phyloP scores from a whole-genome alignment of 2,888 invertebrate genomes.

The Cenopis cana region DNA sequence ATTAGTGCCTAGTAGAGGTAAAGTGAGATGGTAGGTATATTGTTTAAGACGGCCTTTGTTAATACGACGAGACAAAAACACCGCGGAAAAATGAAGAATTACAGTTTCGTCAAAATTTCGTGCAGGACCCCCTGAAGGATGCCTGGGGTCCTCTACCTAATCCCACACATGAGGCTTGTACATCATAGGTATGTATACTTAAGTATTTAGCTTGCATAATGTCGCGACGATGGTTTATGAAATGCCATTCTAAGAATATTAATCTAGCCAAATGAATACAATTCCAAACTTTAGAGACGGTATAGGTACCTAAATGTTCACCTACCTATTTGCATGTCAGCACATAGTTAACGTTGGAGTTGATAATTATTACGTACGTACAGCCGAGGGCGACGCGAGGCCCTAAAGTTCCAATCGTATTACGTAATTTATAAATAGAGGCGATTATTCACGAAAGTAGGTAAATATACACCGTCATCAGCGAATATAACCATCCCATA shows the following conservation, averaged over 20 bases:
- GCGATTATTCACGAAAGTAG: neutral
- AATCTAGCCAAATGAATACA: too few relatives aligned
- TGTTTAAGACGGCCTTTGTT: too few relatives aligned
- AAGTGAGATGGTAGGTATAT: too few relatives aligned
- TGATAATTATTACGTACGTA: slow-evolving; percentile 1
- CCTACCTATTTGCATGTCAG: slow-evolving; percentile 31
- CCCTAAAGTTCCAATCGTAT: neutral
- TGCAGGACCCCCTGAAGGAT: too few relatives aligned
- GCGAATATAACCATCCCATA: neutral
- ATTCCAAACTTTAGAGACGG: too few relatives aligned
- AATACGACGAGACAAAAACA: too few relatives aligned
- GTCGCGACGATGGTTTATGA: neutral
- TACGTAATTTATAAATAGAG: neutral
- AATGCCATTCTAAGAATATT: neutral
- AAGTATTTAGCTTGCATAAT: neutral
- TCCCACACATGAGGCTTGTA: too few relatives aligned
- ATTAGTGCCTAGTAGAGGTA: too few relatives aligned
- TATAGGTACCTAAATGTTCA: neutral
- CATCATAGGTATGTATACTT: too few relatives aligned
- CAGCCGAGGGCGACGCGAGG: neutral
- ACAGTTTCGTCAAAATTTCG: too few relatives aligned
- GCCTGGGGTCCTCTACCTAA: too few relatives aligned
- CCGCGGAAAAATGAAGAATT: too few relatives aligned
- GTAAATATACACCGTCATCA: neutral
- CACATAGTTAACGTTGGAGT: slow-evolving; percentile 6